A percentile compares a stretch with the other conserved stretches of the same genome.
Evolutionary conservation across 2,113 vertebrate species (phyloP).

Genomic region (Erythrocercus mccallii): DNA sequence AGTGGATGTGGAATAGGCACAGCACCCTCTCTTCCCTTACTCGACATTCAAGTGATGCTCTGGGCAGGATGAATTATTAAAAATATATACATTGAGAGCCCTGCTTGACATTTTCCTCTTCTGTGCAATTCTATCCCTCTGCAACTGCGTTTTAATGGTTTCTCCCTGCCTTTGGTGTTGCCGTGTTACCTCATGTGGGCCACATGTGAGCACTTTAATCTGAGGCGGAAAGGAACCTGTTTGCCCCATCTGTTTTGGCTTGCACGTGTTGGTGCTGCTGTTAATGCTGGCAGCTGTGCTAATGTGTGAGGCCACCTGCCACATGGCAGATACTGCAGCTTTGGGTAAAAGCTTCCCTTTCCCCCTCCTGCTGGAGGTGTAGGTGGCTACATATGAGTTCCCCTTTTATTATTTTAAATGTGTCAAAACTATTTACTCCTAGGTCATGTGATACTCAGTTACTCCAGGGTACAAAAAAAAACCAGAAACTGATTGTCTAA

Average conservation of each 20-base stretch:
- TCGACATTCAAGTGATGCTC: constrained; percentile 22
- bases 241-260: constrained; percentile 64
- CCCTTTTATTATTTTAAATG: not conserved
- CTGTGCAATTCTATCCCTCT: not conserved
- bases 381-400: not conserved
- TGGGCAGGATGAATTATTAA: not conserved
- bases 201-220: constrained; percentile 29
- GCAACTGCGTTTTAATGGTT: constrained; percentile 30
- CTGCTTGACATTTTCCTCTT: not conserved
- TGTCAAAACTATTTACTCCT: not conserved
- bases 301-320: constrained; percentile 67
- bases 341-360: not conserved
- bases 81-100: not conserved
- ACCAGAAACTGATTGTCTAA: not conserved
- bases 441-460: not conserved
- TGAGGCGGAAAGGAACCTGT: constrained; percentile 18
- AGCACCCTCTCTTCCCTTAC: not conserved
- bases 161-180: constrained; percentile 31
- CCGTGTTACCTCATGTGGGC: constrained; percentile 32
- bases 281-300: constrained; percentile 71
- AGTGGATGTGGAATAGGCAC: not conserved
- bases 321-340: constrained; percentile 16
- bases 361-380: not conserved
- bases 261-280: constrained; percentile 63
- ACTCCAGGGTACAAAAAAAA: not conserved